A percentile compares a stretch with the other conserved stretches of the same genome.
Evolutionary conservation across 2,113 vertebrate genomes (phyloP).

Genomic region (Cyprinodon tularosa): DNA sequence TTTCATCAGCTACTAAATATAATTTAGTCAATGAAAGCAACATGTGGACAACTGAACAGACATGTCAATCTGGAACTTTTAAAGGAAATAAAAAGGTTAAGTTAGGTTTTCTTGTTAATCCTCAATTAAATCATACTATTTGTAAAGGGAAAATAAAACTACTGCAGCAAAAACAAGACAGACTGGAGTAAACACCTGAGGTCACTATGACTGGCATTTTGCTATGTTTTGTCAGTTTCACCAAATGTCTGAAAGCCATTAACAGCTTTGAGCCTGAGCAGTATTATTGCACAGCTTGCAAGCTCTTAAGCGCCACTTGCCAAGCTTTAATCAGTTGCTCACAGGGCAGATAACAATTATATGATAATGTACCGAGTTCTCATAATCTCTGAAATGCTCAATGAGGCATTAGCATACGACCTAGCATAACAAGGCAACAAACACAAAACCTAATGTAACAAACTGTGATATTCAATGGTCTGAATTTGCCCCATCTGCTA

Average conservation of each 20-base stretch:
- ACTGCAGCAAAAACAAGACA: not conserved
- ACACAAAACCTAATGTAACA: not conserved
- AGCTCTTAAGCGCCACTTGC: not conserved
- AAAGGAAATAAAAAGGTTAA: too few species aligned
- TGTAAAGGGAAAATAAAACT: not conserved
- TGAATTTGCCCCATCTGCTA: not conserved
- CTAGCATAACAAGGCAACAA: slow-evolving; percentile 8
- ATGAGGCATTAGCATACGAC: slow-evolving; percentile 11
- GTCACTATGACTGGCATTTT: slow-evolving; percentile 5
- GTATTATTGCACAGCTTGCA: not conserved
- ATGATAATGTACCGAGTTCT: slow-evolving; percentile 19
- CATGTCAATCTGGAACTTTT: too few species aligned
- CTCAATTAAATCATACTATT: too few species aligned
- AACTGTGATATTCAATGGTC: not conserved
- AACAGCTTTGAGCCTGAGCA: not conserved
- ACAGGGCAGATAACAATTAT: slow-evolving; percentile 29
- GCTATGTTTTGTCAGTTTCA: not conserved
- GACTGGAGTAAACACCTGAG: slow-evolving; percentile 2
- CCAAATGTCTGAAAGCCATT: slow-evolving; percentile 8
- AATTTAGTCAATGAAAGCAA: not conserved
- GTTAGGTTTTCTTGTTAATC: too few species aligned
- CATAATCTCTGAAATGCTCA: slow-evolving; percentile 19
- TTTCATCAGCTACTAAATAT: slow-evolving; percentile 84
- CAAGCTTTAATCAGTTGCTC: slow-evolving; percentile 28
- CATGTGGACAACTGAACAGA: too few species aligned